These are phyloP conservation scores for Novumbra hubbsi DNA, from an alignment of 2,797 vertebrate species.

Conservation along the genomic window DNA sequence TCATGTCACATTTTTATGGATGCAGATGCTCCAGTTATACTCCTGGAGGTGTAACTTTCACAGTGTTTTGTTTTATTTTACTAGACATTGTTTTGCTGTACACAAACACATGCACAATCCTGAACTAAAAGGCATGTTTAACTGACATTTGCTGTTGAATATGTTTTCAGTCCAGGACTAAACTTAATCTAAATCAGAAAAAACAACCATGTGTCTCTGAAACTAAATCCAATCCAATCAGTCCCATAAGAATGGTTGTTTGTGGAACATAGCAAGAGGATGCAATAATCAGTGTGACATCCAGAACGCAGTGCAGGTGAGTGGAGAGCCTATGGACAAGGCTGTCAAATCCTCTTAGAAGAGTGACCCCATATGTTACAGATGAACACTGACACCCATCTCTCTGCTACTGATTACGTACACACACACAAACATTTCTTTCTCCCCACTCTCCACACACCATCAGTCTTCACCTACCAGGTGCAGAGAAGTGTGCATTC, in stretches of 20 bases:
- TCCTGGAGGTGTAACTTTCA: neutral
- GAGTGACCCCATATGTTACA: neutral
- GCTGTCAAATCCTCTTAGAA: slow-evolving; percentile 17
- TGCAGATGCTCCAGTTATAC: neutral
- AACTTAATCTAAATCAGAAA: neutral
- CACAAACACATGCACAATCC: neutral
- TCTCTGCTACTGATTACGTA: neutral
- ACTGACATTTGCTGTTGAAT: neutral
- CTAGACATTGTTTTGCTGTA: neutral
- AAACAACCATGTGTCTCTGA: neutral
- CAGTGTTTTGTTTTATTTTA: neutral
- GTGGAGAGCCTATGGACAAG: slow-evolving; percentile 8
- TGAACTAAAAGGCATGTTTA: neutral
- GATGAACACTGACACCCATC: slow-evolving; percentile 5
- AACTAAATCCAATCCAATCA: neutral
- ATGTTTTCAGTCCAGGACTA: neutral
- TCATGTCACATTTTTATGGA: neutral
- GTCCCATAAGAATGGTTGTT: slow-evolving; percentile 1
- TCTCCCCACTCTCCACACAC: neutral
- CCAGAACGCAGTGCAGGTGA: slow-evolving; percentile 1
- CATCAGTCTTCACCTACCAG: slow-evolving; percentile 1
- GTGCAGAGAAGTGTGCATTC: slow-evolving; percentile 68
- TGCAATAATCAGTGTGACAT: slow-evolving; percentile 1
- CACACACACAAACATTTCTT: neutral
- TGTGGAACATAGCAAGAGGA: neutral